phyloP scores from a whole-genome alignment of 30 jellyfish, hydroid and myxozoan species.

The Aurelia sp. region DNA sequence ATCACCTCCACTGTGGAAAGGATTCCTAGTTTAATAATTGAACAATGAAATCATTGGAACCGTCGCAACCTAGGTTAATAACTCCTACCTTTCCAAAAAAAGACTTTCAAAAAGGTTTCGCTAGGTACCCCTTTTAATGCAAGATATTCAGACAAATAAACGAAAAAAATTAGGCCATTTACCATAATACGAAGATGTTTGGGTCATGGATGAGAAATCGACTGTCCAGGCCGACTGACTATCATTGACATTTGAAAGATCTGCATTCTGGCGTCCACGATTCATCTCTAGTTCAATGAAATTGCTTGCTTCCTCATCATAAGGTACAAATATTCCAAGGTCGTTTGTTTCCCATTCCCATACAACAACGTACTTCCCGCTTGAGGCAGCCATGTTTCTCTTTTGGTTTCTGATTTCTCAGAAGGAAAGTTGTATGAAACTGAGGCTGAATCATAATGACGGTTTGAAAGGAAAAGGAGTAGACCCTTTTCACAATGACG shows the following conservation, averaged over 20 bases:
- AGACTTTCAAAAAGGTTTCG: no score
- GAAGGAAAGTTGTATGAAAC: neutral
- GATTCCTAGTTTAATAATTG: no score
- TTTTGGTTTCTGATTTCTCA: neutral
- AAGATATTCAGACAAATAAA: no score
- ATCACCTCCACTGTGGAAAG: no score
- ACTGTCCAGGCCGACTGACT: constrained; percentile 37
- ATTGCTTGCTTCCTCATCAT: constrained; percentile 40
- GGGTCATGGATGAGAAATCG: constrained; percentile 12
- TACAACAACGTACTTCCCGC: constrained; percentile 7
- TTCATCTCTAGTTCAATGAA: constrained; percentile 8
- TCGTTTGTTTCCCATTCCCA: constrained; percentile 67
- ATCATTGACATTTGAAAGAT: constrained; percentile 22
- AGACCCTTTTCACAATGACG: no score
- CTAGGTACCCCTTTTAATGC: no score
- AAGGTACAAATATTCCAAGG: constrained; percentile 33
- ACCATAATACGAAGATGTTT: constrained; percentile 7
- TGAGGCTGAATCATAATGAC: no score
- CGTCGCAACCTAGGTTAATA: no score
- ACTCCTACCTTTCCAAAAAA: no score
- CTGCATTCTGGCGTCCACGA: neutral
- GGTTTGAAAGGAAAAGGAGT: no score
- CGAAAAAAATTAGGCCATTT: neutral
- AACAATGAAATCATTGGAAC: no score
- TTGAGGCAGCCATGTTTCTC: constrained; percentile 4